Evolutionary conservation across 2,888 invertebrate genomes (phyloP).

Genomic region (Dromius quadrimaculatus): DNA sequence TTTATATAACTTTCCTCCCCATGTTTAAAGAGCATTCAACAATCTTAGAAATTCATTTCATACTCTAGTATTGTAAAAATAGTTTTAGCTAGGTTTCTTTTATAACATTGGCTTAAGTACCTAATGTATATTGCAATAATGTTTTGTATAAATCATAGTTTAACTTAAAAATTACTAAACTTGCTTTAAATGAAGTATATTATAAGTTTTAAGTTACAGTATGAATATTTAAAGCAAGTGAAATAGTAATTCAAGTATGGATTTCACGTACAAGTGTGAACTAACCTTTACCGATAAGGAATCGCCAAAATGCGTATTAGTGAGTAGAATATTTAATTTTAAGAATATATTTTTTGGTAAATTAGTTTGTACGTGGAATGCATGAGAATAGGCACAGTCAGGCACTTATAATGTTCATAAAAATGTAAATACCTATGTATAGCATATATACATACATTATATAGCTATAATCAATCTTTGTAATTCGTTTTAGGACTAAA

Average conservation of each 20-base stretch:
- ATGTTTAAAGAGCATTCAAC: conserved; percentile 16
- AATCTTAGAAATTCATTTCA: conserved; percentile 41
- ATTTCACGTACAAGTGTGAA: conserved; percentile 33
- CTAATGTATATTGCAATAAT: conserved; percentile 51
- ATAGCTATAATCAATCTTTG: conserved; percentile 45
- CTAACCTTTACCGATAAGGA: conserved; percentile 20
- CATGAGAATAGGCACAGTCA: conserved; percentile 40
- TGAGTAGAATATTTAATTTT: conserved; percentile 28
- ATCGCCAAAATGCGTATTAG: conserved; percentile 40
- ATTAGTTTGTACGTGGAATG: conserved; percentile 38
- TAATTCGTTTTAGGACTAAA: conserved; percentile 44
- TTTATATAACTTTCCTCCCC: conserved; percentile 21
- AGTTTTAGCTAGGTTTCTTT: conserved; percentile 33
- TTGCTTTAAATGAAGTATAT: conserved; percentile 30
- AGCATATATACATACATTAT: conserved; percentile 55
- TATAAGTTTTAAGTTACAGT: not conserved
- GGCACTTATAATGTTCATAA: conserved; percentile 54
- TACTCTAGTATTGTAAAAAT: conserved; percentile 44
- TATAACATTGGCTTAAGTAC: conserved; percentile 46
- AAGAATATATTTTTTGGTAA: conserved; percentile 33
- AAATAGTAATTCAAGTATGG: conserved; percentile 20
- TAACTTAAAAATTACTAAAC: conserved; percentile 21
- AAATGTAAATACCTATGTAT: conserved; percentile 68
- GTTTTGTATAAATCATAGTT: conserved; percentile 49
- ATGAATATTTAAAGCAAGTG: conserved; percentile 29